These are phyloP conservation scores for Dynastes grantii DNA, from an alignment of 2,888 invertebrate species.

Conservation along the genomic window DNA sequence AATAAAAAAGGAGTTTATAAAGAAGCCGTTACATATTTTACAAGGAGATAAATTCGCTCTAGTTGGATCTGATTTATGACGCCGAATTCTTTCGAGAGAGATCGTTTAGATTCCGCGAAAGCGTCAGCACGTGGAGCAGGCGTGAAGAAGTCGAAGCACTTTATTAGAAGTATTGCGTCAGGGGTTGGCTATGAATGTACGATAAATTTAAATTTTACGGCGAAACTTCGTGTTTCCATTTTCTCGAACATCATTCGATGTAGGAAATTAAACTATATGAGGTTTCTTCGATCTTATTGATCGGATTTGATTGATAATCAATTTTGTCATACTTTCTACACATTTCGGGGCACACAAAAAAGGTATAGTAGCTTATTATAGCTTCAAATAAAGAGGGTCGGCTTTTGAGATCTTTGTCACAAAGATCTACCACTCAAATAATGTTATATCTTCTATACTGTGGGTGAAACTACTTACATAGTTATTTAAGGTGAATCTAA, in stretches of 20 bases:
- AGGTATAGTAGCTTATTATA: too few relatives aligned
- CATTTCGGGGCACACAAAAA: too few relatives aligned
- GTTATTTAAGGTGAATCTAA: too few relatives aligned
- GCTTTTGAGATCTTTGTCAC: too few relatives aligned
- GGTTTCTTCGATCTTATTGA: neutral
- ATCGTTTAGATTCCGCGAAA: slow-evolving; percentile 2
- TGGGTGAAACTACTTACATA: too few relatives aligned
- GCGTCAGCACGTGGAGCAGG: neutral
- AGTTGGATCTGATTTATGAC: slow-evolving; percentile 10
- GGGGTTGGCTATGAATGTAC: neutral
- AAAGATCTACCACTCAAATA: too few relatives aligned
- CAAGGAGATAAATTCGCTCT: neutral
- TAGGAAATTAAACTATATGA: too few relatives aligned
- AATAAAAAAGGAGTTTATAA: slow-evolving; percentile 21
- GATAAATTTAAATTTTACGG: slow-evolving; percentile 1
- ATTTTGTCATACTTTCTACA: neutral
- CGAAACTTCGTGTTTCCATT: neutral
- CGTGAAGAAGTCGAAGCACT: slow-evolving; percentile 9
- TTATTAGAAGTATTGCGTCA: slow-evolving; percentile 15
- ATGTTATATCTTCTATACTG: too few relatives aligned
- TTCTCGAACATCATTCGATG: neutral
- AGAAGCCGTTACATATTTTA: slow-evolving; percentile 26
- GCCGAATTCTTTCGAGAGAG: slow-evolving; percentile 9
- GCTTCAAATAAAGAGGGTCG: too few relatives aligned
- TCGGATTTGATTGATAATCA: neutral